Base-by-base conservation (phyloP, 2,888 invertebrate species). In the Eupithecia exiguata region DNA sequence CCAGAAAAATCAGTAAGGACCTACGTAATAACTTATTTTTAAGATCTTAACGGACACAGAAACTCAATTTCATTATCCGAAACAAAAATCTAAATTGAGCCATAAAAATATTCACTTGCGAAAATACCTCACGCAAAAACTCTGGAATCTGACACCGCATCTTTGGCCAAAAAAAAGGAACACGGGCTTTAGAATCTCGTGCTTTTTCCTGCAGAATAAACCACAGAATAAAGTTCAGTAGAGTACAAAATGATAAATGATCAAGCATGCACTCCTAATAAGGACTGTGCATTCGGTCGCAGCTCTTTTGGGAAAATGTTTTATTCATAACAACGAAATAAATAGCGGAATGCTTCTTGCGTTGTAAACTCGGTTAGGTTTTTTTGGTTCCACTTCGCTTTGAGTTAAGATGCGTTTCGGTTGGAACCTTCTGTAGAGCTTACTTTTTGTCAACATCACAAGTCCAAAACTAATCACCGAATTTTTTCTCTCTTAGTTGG, bases 241-340 rank as follows among this genome's bases (percentile, higher is more conserved):
- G 62, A 67, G 73, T 71, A 75, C 79, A 70, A 79, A 84, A 88
- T 85, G 86, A 89, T 86, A 84, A 86, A 88, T 84, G 86, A 81
- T 79, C 80, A 74, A 81, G 81, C 84, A 80, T 82, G 83, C 80
- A 79, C 83, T 79, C 88, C 90, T 77, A 85, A 91, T 87, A 91
- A 85, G 91, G 91, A 80, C 77, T 78, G 78, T 79, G 81, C 71
- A 79, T 77, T 79, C 77, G 79, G 78, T 72, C 74, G 76, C 76
- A 83, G 74, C 80, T 80, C 82, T 91, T 92, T 92, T 88, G 92
- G 91, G 87, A 83, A 89, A 84, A 92, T 92, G 90, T 92, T 87
- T 92, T 87, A 92, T 92, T 92, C 91, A 92, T 92, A 80, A 79
- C 81, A 83, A 81, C 85, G 84, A 88, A 88, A 88, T 85, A 86